phyloP scores from a whole-genome alignment of 2,113 vertebrate species.

The Pogona vitticeps region DNA sequence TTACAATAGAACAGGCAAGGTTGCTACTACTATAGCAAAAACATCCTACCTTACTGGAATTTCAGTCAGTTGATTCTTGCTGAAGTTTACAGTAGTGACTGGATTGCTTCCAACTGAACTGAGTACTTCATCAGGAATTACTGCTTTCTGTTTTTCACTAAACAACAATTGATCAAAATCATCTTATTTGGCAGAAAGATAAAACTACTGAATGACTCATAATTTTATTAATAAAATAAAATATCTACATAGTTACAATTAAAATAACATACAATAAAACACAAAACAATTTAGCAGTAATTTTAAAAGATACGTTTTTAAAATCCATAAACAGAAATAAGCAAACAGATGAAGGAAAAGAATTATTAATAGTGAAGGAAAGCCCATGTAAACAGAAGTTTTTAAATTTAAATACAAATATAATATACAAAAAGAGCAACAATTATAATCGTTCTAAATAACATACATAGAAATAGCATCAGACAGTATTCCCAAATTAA shows the following conservation, averaged over 20 bases:
- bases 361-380: neutral
- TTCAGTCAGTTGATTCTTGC: slow-evolving; percentile 88
- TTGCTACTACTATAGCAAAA: neutral
- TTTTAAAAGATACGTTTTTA: neutral
- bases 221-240: neutral
- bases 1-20: neutral
- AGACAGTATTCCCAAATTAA: too few species aligned
- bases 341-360: neutral
- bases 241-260: neutral
- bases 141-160: slow-evolving; percentile 85
- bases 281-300: neutral
- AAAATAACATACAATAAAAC: neutral
- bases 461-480: too few species aligned
- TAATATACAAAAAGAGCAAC: too few species aligned
- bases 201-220: neutral
- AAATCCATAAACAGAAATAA: neutral
- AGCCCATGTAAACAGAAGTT: neutral
- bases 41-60: slow-evolving; percentile 84
- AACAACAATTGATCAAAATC: slow-evolving; percentile 4
- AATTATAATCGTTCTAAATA: too few species aligned
- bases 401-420: too few species aligned
- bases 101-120: slow-evolving; percentile 72
- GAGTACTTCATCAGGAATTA: slow-evolving; percentile 86
- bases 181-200: neutral
- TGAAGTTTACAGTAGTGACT: slow-evolving; percentile 85